Evolutionary conservation across 2,888 invertebrate genomes (phyloP).

Genomic region (Tenodera sinensis): DNA sequence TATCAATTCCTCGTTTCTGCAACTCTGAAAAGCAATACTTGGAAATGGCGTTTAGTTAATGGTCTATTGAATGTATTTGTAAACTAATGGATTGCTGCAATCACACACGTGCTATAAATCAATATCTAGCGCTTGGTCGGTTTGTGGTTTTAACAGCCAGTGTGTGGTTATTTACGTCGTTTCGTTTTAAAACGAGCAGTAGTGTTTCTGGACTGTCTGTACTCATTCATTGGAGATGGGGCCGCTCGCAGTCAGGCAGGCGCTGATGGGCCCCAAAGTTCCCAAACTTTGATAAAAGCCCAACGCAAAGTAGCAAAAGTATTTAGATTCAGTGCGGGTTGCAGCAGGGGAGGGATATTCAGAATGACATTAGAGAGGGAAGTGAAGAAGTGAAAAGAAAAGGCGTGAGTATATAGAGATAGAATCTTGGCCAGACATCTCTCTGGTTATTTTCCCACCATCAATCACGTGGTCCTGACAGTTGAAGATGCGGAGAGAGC

Average conservation of each 20-base stretch:
- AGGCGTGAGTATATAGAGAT: not conserved
- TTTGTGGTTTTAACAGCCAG: too few relatives aligned
- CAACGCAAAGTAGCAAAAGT: not conserved
- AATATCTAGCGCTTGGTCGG: too few relatives aligned
- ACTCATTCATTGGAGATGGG: not conserved
- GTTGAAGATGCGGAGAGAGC: conserved; percentile 13
- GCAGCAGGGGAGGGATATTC: not conserved
- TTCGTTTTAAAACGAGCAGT: too few relatives aligned
- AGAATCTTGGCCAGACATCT: conserved; percentile 15
- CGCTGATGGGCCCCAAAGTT: not conserved
- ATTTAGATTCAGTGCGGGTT: not conserved
- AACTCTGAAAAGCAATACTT: too few relatives aligned
- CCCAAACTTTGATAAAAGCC: not conserved
- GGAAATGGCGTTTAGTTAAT: too few relatives aligned
- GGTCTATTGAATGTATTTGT: too few relatives aligned
- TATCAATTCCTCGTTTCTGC: too few relatives aligned
- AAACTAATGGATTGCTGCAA: too few relatives aligned
- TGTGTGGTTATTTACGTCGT: too few relatives aligned
- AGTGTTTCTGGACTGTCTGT: not conserved
- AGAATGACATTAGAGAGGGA: not conserved
- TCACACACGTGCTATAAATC: too few relatives aligned
- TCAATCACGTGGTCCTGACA: conserved; percentile 23
- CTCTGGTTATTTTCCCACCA: conserved; percentile 20
- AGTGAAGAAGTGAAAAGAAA: not conserved
- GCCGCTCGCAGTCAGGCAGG: not conserved